Conservation (phyloP, 2,113 vertebrate genomes). For the Perca schrenkii region DNA sequence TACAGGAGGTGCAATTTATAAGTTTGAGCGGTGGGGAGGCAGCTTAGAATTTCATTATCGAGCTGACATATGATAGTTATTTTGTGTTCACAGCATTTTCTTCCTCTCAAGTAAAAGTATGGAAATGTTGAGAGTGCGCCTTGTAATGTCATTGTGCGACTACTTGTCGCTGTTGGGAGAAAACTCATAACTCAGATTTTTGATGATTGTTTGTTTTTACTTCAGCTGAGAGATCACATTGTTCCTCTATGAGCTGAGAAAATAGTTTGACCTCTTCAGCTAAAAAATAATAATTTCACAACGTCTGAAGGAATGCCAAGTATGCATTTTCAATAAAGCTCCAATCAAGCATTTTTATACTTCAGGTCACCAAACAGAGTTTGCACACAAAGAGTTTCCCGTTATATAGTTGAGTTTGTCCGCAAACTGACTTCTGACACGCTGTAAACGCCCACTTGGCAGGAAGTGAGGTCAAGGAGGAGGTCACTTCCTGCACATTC, state of each 20-base stretch:
- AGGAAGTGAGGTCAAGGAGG: slow-evolving; percentile 68
- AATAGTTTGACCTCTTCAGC: slow-evolving; percentile 1
- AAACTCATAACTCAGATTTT: slow-evolving; percentile 43
- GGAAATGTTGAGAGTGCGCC: background rate
- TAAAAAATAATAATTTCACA: slow-evolving; percentile 16
- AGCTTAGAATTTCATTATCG: slow-evolving; percentile 30
- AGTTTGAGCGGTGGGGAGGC: background rate
- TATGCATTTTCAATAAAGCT: background rate
- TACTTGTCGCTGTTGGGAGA: background rate
- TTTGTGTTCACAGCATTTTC: background rate
- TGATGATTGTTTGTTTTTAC: slow-evolving; percentile 42
- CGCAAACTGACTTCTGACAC: background rate
- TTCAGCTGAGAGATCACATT: slow-evolving; percentile 26
- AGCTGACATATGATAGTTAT: slow-evolving; percentile 26
- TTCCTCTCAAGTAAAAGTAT: background rate
- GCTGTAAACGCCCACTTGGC: background rate
- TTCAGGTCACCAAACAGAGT: background rate
- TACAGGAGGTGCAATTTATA: slow-evolving; percentile 8
- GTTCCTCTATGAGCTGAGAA: slow-evolving; percentile 19
- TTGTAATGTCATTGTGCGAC: slow-evolving; percentile 15
- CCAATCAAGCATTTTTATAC: background rate
- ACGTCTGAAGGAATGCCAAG: slow-evolving; percentile 12
- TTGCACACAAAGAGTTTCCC: background rate
- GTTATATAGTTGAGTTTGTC: background rate
- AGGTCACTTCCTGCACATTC: slow-evolving; percentile 71